These are phyloP conservation scores for Sapayoa aenigma DNA, from an alignment of 2,113 vertebrate genomes.

Conservation along the genomic window DNA sequence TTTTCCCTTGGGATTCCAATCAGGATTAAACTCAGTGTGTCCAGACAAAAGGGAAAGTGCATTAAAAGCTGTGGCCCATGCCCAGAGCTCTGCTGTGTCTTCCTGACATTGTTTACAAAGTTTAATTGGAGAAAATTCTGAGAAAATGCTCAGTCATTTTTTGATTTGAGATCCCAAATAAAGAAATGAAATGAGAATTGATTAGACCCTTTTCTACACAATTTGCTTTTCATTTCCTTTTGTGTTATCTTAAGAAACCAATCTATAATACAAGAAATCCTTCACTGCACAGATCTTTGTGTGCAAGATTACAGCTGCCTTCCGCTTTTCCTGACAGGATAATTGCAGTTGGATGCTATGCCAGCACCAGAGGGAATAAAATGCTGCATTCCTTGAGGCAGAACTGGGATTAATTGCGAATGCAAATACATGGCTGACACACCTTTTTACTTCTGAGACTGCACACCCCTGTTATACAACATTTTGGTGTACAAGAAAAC, in stretches of 20 bases:
- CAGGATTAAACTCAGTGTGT: not conserved
- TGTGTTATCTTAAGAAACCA: not conserved
- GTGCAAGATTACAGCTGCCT: not conserved
- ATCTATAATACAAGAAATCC: not conserved
- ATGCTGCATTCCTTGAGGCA: not conserved
- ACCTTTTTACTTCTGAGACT: not conserved
- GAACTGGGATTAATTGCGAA: not conserved
- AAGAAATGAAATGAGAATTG: not conserved
- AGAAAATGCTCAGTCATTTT: not conserved
- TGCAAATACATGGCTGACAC: not conserved
- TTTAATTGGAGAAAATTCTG: not conserved
- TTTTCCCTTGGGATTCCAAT: slow-evolving; percentile 26
- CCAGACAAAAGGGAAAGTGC: not conserved
- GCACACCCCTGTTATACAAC: not conserved
- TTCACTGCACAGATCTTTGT: not conserved
- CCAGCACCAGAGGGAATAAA: not conserved
- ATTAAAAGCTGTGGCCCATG: not conserved
- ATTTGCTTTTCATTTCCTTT: not conserved
- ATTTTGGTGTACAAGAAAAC: not conserved
- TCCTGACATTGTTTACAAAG: not conserved
- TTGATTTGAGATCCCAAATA: not conserved
- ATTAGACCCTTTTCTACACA: not conserved
- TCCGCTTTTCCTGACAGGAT: not conserved
- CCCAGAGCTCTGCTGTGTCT: not conserved
- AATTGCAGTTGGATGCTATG: not conserved